Percentiles rank a stretch among this genome's conserved stretches.
phyloP scores from a whole-genome alignment of 2,113 vertebrate genomes.

The Embiotoca jacksoni region DNA sequence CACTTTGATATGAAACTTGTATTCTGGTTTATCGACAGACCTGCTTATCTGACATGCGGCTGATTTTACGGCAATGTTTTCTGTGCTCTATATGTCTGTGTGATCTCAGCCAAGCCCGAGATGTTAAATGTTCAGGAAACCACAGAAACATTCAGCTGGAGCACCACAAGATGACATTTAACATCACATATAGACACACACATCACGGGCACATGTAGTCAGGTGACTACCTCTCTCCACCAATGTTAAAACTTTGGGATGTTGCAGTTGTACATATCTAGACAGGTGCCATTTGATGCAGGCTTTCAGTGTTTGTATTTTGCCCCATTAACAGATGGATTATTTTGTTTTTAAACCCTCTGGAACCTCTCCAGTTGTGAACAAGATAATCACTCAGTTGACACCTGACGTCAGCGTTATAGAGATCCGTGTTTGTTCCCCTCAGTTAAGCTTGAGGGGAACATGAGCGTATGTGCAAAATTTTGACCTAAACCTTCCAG shows the following conservation, averaged over 20 bases:
- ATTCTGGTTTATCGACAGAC: constrained; percentile 38
- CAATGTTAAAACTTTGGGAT: neutral
- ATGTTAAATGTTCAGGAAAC: constrained; percentile 73
- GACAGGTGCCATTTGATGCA: neutral
- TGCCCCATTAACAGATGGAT: no score
- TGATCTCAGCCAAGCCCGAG: constrained; percentile 34
- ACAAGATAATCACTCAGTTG: no score
- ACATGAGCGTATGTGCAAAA: no score
- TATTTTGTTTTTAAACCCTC: no score
- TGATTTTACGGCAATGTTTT: constrained; percentile 9
- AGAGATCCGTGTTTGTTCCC: no score
- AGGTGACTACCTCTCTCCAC: constrained; percentile 6
- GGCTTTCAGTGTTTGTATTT: no score
- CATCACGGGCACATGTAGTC: constrained; percentile 3
- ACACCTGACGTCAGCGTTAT: no score
- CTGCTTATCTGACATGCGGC: neutral
- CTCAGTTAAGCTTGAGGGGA: no score
- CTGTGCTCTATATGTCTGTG: constrained; percentile 1
- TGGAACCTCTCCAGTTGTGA: no score
- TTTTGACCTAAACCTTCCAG: no score
- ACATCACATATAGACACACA: constrained; percentile 24
- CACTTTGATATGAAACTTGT: constrained; percentile 17
- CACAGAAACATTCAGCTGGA: constrained; percentile 57
- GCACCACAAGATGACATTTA: constrained; percentile 65
- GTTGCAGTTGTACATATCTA: neutral